Evolutionary conservation across 2,797 vertebrate species (phyloP).

Genomic region (Molossus alvarezi): DNA sequence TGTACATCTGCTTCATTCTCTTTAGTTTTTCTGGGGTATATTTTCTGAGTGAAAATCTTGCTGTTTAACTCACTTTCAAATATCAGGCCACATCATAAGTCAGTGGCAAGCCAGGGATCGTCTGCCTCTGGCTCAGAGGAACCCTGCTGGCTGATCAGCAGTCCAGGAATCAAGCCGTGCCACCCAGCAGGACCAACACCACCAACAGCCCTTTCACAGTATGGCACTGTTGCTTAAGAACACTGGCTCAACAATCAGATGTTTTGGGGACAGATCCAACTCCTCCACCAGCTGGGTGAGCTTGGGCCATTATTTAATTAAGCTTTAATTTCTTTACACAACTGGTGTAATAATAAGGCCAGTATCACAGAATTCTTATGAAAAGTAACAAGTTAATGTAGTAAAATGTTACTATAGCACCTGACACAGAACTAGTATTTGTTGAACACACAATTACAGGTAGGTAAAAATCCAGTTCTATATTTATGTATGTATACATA

Average conservation of each 20-base stretch:
- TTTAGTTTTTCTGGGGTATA: conserved; percentile 7
- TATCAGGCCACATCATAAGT: not conserved
- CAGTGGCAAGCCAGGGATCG: not conserved
- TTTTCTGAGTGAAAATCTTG: conserved; percentile 40
- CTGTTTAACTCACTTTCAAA: not conserved
- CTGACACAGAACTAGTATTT: not conserved
- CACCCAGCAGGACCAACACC: not conserved
- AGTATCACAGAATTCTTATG: not conserved
- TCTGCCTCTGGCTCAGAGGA: not conserved
- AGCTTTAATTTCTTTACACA: not conserved
- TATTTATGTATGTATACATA: not conserved
- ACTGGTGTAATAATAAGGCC: not conserved
- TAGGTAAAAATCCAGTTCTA: not conserved
- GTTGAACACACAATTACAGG: not conserved
- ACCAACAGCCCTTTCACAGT: not conserved
- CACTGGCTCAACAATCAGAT: not conserved
- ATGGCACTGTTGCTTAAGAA: not conserved
- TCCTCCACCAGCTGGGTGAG: not conserved
- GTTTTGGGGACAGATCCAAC: not conserved
- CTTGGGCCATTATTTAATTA: not conserved
- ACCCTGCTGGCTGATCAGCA: not conserved
- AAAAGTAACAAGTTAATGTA: conserved; percentile 11
- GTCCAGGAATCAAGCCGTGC: not conserved
- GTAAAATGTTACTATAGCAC: not conserved
- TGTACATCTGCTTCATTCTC: conserved; percentile 15